Percentiles rank a stretch among this genome's conserved stretches.
Evolutionary conservation across 2,888 invertebrate genomes (phyloP).

Genomic region (Orthosia gracilis): DNA sequence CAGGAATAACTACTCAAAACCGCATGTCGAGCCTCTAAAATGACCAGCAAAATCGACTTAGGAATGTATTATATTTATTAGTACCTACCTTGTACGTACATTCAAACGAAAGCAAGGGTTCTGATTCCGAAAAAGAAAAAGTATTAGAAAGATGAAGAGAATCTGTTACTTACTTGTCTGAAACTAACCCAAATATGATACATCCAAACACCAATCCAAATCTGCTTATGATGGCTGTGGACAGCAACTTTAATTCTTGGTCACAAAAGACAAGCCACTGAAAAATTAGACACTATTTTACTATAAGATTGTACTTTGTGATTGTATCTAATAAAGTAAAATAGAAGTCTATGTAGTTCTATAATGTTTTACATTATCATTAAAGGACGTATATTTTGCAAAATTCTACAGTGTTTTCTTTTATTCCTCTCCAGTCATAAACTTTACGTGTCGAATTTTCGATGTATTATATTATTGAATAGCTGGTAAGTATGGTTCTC

Average conservation of each 20-base stretch:
- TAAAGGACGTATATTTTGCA: background rate
- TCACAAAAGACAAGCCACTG: constrained; percentile 87
- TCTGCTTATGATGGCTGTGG: constrained; percentile 82
- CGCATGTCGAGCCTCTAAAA: background rate
- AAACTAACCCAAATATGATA: constrained; percentile 82
- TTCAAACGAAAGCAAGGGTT: background rate
- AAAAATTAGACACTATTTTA: constrained; percentile 36
- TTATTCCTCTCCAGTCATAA: constrained; percentile 1
- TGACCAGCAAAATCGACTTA: background rate
- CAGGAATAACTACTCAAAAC: constrained; percentile 17
- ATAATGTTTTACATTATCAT: background rate
- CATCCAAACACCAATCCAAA: constrained; percentile 84
- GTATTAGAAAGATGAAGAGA: background rate
- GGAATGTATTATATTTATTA: background rate
- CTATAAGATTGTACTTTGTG: background rate
- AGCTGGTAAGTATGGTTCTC: background rate
- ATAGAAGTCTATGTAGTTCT: background rate
- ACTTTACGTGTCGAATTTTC: background rate
- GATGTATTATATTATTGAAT: background rate
- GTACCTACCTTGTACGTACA: background rate
- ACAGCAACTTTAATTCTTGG: constrained; percentile 76
- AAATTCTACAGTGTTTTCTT: background rate
- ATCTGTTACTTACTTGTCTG: constrained; percentile 79
- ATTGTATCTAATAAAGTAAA: background rate
- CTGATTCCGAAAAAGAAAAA: background rate